phyloP scores from a whole-genome alignment of 2,113 vertebrate species.

The Sardina pilchardus region DNA sequence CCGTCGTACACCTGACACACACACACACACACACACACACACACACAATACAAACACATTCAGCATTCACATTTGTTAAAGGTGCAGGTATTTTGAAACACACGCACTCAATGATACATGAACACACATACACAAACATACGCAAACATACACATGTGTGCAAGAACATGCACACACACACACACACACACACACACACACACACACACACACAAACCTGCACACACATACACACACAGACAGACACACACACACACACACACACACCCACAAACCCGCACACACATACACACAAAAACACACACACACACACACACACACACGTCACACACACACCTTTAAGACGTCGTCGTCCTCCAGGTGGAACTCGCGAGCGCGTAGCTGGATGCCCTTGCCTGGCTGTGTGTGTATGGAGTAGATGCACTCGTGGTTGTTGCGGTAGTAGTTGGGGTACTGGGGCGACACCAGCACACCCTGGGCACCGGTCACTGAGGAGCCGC shows the following conservation, averaged over 20 bases:
- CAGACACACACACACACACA: constrained; percentile 33
- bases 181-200: background rate
- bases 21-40: constrained; percentile 10
- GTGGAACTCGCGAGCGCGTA: constrained; percentile 86
- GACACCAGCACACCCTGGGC: constrained; percentile 95
- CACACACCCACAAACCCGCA: constrained; percentile 3
- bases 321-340: constrained; percentile 70
- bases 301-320: background rate
- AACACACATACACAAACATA: constrained; percentile 19
- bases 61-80: no score
- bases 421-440: constrained; percentile 95
- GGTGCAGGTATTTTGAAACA: no score
- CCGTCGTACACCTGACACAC: constrained; percentile 87
- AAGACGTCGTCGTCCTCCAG: constrained; percentile 89
- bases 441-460: constrained; percentile 95
- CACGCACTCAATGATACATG: no score
- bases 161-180: background rate
- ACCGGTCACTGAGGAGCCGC: constrained; percentile 93
- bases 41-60: constrained; percentile 3
- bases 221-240: constrained; percentile 20
- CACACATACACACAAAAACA: background rate
- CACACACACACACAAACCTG: background rate
- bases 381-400: constrained; percentile 93
- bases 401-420: constrained; percentile 99
- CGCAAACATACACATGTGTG: constrained; percentile 24